Evolutionary conservation across 2,113 vertebrate species (phyloP).

Genomic region (Campylorhamphus procurvoides): DNA sequence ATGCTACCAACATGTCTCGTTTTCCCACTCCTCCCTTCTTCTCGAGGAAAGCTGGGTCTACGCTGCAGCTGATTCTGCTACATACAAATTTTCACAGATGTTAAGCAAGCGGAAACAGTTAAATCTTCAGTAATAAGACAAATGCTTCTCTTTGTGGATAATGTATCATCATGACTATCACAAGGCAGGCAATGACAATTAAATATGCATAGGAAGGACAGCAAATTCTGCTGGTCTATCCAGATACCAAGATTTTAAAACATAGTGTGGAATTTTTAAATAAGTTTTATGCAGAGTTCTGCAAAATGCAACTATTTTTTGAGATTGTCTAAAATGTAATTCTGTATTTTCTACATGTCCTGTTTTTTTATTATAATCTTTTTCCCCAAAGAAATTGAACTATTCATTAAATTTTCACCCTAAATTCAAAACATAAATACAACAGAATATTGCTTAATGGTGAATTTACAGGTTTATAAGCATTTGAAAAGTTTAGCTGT

Average conservation of each 20-base stretch:
- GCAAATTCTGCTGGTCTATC: rapidly evolving
- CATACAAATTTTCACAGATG: not conserved
- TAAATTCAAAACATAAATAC: not conserved
- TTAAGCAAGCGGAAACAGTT: not conserved
- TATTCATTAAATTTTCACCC: not conserved
- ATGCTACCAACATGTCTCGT: not conserved
- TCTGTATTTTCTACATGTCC: not conserved
- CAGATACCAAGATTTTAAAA: not conserved
- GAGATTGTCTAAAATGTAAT: not conserved
- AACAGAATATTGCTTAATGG: not conserved
- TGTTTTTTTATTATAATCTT: not conserved
- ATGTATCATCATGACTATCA: not conserved
- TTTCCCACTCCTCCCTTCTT: not conserved
- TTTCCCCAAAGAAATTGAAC: not conserved
- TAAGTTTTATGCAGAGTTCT: not conserved
- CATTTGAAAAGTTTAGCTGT: not conserved
- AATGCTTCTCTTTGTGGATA: not conserved
- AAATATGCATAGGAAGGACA: not conserved
- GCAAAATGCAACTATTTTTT: not conserved
- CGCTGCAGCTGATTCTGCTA: not conserved
- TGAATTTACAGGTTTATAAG: not conserved
- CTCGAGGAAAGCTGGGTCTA: not conserved
- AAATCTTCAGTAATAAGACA: not conserved
- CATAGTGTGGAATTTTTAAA: too few species aligned
- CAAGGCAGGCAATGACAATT: not conserved